These are phyloP conservation scores for Eublepharis macularius DNA, from an alignment of 2,113 vertebrate species.

Conservation along the genomic window DNA sequence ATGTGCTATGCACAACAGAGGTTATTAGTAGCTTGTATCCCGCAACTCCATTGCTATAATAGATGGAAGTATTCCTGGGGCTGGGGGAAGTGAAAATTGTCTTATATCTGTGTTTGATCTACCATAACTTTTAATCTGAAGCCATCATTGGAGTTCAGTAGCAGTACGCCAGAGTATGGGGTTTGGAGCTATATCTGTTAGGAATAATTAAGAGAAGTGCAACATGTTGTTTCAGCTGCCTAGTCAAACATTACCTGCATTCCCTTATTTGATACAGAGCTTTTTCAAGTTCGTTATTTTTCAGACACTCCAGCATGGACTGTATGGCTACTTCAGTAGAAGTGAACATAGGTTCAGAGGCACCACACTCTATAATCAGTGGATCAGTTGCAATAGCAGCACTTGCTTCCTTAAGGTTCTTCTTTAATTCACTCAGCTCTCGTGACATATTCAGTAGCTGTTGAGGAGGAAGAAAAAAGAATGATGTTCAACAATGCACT, in stretches of 20 bases:
- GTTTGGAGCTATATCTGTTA: background rate
- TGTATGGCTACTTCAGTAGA: conserved; percentile 94
- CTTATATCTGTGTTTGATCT: background rate
- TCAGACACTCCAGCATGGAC: conserved; percentile 94
- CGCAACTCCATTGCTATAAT: background rate
- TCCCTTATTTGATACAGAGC: conserved; percentile 91
- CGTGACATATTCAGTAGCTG: conserved; percentile 97
- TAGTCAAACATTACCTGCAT: conserved; percentile 84
- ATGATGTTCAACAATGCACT: background rate
- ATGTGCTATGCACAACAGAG: background rate
- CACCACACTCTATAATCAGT: conserved; percentile 71
- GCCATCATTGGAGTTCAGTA: background rate
- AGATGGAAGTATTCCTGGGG: background rate
- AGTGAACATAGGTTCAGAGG: conserved; percentile 80
- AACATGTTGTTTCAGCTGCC: background rate
- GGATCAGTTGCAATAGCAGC: conserved; percentile 84
- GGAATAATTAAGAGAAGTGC: background rate
- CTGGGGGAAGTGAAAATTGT: background rate
- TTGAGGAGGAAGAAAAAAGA: conserved; percentile 42
- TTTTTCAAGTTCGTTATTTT: conserved; percentile 90
- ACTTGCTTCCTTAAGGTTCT: conserved; percentile 89
- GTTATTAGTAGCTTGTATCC: background rate
- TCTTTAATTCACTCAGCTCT: conserved; percentile 93
- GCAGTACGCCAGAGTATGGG: background rate
- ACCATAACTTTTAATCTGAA: background rate